Evolutionary conservation across 2,113 vertebrate species (phyloP).

Genomic region (Melozone crissalis): DNA sequence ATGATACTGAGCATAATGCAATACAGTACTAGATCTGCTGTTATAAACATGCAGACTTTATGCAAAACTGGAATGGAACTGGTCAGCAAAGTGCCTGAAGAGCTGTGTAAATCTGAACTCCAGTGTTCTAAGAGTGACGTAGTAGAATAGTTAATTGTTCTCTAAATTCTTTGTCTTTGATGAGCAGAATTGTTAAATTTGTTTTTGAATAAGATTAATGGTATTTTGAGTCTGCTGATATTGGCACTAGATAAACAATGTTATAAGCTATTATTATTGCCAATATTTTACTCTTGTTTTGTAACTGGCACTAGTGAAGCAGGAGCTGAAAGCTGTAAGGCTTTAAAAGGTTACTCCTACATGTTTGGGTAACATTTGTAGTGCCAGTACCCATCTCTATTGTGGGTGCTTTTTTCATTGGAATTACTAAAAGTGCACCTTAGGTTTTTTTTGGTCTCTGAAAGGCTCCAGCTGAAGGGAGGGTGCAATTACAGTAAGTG

Average conservation of each 20-base stretch:
- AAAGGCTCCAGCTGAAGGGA: background rate
- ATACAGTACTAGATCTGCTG: background rate
- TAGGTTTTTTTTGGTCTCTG: background rate
- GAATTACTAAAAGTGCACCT: constrained; percentile 6
- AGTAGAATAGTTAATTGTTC: background rate
- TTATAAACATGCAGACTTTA: background rate
- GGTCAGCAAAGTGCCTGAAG: background rate
- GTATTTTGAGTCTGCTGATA: background rate
- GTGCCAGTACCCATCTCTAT: constrained; percentile 8
- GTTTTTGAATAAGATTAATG: background rate
- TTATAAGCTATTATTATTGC: background rate
- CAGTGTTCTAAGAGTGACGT: accelerated
- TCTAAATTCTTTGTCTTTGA: background rate
- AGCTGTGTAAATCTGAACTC: background rate
- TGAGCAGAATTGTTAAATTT: background rate
- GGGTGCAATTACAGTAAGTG: background rate
- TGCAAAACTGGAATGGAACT: background rate
- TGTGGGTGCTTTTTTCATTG: constrained; percentile 46
- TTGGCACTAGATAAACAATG: background rate
- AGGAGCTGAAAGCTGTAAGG: background rate
- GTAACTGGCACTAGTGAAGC: background rate
- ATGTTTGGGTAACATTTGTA: constrained; percentile 28
- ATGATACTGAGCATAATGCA: background rate
- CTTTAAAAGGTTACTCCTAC: constrained; percentile 20
- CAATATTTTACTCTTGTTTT: background rate